A percentile compares a stretch with the other conserved stretches of the same genome.
Conservation (phyloP, 1,140 invertebrate species). For the Sinella curviseta region DNA sequence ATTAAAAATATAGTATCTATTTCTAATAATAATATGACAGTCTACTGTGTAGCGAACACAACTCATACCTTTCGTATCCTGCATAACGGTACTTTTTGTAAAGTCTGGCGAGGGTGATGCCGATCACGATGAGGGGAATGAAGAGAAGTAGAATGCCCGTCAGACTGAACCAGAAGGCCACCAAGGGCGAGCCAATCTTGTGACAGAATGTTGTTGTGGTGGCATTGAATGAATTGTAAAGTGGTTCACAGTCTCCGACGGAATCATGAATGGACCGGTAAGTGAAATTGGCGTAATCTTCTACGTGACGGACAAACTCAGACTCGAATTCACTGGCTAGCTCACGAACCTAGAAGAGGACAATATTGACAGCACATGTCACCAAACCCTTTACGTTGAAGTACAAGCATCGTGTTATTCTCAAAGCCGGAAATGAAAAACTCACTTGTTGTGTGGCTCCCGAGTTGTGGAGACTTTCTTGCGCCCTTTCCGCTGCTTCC, state of each 20-base stretch:
- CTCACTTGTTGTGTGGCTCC: slow-evolving; percentile 32
- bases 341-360: slow-evolving; percentile 32
- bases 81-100: slow-evolving; percentile 40
- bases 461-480: slow-evolving; percentile 35
- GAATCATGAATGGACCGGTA: slow-evolving; percentile 30
- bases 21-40: background rate
- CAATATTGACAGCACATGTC: background rate
- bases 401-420: background rate
- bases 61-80: slow-evolving; percentile 45
- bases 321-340: slow-evolving; percentile 37
- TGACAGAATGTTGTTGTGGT: slow-evolving; percentile 32
- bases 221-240: slow-evolving; percentile 33
- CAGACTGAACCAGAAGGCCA: slow-evolving; percentile 40
- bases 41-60: slow-evolving; percentile 15
- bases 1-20: background rate
- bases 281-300: slow-evolving; percentile 43
- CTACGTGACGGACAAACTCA: slow-evolving; percentile 40
- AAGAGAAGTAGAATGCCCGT: slow-evolving; percentile 40
- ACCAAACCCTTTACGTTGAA: background rate
- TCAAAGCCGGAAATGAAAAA: background rate
- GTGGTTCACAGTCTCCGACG: slow-evolving; percentile 39
- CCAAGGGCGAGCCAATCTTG: slow-evolving; percentile 39
- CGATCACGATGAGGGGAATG: slow-evolving; percentile 35
- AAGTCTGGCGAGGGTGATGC: slow-evolving; percentile 34
- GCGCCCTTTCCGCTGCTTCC: slow-evolving; percentile 42